Conservation (phyloP, 64 coral and sea anemone species). For the Pocillopora verrucosa region DNA sequence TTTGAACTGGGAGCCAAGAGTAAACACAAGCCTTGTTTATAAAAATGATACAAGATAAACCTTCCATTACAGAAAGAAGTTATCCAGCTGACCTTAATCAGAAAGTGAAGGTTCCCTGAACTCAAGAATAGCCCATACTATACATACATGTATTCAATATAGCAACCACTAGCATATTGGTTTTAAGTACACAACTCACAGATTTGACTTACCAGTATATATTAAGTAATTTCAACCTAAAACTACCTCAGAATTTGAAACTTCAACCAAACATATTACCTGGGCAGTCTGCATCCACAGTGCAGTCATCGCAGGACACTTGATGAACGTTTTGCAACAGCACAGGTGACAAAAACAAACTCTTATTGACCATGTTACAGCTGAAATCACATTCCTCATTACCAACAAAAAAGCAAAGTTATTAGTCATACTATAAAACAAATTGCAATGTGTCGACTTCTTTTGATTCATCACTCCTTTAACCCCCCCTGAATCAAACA, state of each 20-base stretch:
- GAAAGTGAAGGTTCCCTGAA: too few species aligned
- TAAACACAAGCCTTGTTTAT: too few species aligned
- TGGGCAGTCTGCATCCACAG: constrained; percentile 16
- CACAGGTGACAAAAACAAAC: background rate
- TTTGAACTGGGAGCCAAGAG: background rate
- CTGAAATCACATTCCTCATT: constrained; percentile 5
- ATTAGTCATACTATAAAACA: background rate
- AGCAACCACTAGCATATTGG: too few species aligned
- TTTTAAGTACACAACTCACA: too few species aligned
- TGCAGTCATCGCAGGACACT: constrained; percentile 13
- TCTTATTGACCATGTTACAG: constrained; percentile 5
- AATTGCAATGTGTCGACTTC: background rate
- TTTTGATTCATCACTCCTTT: background rate
- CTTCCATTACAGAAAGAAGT: too few species aligned
- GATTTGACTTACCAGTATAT: too few species aligned
- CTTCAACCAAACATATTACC: background rate
- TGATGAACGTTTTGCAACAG: constrained; percentile 1
- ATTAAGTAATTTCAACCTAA: too few species aligned
- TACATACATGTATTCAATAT: too few species aligned
- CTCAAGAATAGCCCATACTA: too few species aligned
- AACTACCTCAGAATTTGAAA: too few species aligned
- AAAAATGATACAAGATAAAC: too few species aligned
- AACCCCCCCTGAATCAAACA: background rate
- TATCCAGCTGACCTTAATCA: too few species aligned
- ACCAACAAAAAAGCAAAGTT: background rate